These are phyloP conservation scores for Drosophila tanythrix DNA, from an alignment of 2,888 invertebrate species.

Conservation along the genomic window DNA sequence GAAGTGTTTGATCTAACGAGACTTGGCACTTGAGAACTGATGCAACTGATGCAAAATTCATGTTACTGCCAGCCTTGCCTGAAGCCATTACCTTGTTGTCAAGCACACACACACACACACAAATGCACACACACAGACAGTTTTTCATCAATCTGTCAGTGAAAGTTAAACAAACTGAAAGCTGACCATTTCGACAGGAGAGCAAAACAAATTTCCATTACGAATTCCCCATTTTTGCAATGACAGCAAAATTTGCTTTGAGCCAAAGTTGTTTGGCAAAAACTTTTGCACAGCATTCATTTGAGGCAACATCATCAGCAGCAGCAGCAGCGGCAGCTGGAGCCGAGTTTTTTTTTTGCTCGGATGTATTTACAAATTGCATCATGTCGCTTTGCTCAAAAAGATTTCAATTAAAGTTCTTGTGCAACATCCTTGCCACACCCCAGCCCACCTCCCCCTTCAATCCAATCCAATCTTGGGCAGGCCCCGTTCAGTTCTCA, in stretches of 20 bases:
- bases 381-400: constrained; percentile 66
- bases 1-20: neutral
- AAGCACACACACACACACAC: neutral
- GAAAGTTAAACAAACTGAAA: constrained; percentile 36
- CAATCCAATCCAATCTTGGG: neutral
- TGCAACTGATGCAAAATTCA: neutral
- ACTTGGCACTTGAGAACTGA: neutral
- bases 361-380: constrained; percentile 69
- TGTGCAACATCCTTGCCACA: constrained; percentile 1
- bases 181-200: constrained; percentile 38
- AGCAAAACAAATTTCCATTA: constrained; percentile 65
- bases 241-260: constrained; percentile 61
- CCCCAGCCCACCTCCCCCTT: neutral
- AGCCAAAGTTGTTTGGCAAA: constrained; percentile 62
- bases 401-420: constrained; percentile 75
- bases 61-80: neutral
- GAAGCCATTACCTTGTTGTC: neutral
- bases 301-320: constrained; percentile 21
- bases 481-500: neutral
- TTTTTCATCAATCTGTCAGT: constrained; percentile 46
- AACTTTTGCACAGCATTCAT: constrained; percentile 49
- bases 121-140: neutral
- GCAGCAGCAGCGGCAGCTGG: constrained; percentile 4
- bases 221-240: constrained; percentile 43
- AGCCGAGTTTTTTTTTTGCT: constrained; percentile 27